These are phyloP conservation scores for Leptinotarsa texana DNA, from an alignment of 1,140 invertebrate species.

Conservation along the genomic window DNA sequence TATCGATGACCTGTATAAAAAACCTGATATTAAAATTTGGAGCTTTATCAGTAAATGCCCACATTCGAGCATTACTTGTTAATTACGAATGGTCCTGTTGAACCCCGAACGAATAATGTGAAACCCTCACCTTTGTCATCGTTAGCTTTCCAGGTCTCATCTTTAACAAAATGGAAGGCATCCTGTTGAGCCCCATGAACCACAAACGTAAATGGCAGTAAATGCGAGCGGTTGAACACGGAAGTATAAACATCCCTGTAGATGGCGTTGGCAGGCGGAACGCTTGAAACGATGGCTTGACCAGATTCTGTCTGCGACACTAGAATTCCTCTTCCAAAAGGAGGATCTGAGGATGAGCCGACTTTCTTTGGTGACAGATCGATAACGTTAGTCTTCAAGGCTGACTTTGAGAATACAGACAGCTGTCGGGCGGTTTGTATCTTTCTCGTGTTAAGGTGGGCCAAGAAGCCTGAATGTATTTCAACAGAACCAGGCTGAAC, in stretches of 20 bases:
- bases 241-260: slow-evolving; percentile 91
- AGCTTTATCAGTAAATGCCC: too few relatives aligned
- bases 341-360: slow-evolving; percentile 78
- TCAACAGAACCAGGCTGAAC: slow-evolving; percentile 62
- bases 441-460: slow-evolving; percentile 73
- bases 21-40: too few relatives aligned
- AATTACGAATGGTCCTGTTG: too few relatives aligned
- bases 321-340: slow-evolving; percentile 88
- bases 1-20: too few relatives aligned
- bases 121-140: slow-evolving; percentile 70
- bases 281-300: slow-evolving; percentile 81
- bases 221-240: slow-evolving; percentile 88
- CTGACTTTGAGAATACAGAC: slow-evolving; percentile 73
- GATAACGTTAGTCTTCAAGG: slow-evolving; percentile 73
- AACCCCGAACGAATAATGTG: neutral
- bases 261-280: slow-evolving; percentile 84
- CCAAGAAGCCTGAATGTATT: slow-evolving; percentile 79
- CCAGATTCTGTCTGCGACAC: slow-evolving; percentile 79
- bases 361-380: slow-evolving; percentile 71
- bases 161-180: slow-evolving; percentile 94
- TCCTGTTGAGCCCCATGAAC: slow-evolving; percentile 88
- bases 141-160: slow-evolving; percentile 82
- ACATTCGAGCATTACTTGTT: too few relatives aligned
- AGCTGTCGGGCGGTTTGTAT: slow-evolving; percentile 73
- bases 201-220: slow-evolving; percentile 86